These are phyloP conservation scores for Zaprionus kolodkinae DNA, from an alignment of 1,140 invertebrate species.

Conservation along the genomic window DNA sequence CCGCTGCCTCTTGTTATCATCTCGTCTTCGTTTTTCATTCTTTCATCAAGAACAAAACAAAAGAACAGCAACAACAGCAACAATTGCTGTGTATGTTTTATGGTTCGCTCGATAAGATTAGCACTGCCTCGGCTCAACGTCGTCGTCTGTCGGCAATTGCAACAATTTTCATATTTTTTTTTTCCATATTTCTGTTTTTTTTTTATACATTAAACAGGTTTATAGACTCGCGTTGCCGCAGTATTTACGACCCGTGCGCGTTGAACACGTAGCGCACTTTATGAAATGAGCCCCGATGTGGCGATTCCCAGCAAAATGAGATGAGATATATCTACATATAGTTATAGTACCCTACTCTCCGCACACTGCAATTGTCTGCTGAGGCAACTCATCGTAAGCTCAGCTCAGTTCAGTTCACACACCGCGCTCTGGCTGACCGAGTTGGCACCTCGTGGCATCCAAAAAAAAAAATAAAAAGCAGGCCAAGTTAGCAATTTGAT, in stretches of 20 bases:
- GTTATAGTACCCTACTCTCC: slow-evolving; percentile 1
- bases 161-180: slow-evolving; percentile 21
- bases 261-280: slow-evolving; percentile 35
- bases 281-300: neutral
- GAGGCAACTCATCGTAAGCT: slow-evolving; percentile 11
- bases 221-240: slow-evolving; percentile 16
- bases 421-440: slow-evolving; percentile 43
- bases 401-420: slow-evolving; percentile 51
- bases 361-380: slow-evolving; percentile 39
- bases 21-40: neutral
- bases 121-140: slow-evolving; percentile 1
- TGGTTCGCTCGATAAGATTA: slow-evolving; percentile 31
- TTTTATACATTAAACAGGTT: slow-evolving; percentile 34
- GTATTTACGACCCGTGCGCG: slow-evolving; percentile 22
- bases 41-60: slow-evolving; percentile 10
- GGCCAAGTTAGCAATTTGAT: slow-evolving; percentile 62
- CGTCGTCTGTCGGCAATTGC: slow-evolving; percentile 13
- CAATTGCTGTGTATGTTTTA: neutral
- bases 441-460: slow-evolving; percentile 23
- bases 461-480: slow-evolving; percentile 4
- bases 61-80: neutral
- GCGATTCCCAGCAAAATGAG: slow-evolving; percentile 26
- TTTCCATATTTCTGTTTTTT: neutral
- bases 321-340: slow-evolving; percentile 28
- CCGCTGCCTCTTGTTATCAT: slow-evolving; percentile 38